These are phyloP conservation scores for Pachyramphus minor DNA, from an alignment of 2,113 vertebrate genomes.

Conservation along the genomic window DNA sequence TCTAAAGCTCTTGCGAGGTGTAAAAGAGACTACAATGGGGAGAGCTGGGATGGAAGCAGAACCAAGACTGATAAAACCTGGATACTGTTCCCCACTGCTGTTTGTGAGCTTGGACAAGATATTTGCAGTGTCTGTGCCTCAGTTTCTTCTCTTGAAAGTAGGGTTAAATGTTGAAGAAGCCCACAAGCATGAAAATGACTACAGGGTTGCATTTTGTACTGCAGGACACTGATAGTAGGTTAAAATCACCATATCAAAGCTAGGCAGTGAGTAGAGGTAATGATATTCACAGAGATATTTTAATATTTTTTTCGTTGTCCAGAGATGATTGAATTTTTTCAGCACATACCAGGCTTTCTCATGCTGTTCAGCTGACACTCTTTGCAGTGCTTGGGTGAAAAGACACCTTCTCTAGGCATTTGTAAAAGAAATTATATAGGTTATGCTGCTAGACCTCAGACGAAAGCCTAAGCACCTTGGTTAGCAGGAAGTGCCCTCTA, in stretches of 20 bases:
- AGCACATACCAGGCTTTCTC: background rate
- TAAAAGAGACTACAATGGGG: background rate
- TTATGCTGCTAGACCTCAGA: background rate
- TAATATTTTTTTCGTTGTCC: background rate
- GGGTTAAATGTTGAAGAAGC: background rate
- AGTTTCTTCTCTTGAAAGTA: background rate
- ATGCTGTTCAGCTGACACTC: background rate
- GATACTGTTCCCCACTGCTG: background rate
- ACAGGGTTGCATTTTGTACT: background rate
- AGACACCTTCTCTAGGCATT: background rate
- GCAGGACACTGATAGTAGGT: background rate
- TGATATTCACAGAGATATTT: background rate
- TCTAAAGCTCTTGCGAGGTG: background rate
- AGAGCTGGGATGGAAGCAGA: background rate
- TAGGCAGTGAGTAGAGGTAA: background rate
- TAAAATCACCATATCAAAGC: background rate
- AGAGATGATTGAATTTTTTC: background rate
- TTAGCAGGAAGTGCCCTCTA: background rate
- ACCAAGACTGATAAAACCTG: background rate
- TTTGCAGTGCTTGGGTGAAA: background rate
- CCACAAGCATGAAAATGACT: background rate
- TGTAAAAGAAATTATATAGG: background rate
- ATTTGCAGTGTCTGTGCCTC: background rate
- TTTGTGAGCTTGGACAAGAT: background rate
- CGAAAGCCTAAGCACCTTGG: background rate